Base-by-base conservation (phyloP, 2,113 vertebrate species). In the Mus pahari region DNA sequence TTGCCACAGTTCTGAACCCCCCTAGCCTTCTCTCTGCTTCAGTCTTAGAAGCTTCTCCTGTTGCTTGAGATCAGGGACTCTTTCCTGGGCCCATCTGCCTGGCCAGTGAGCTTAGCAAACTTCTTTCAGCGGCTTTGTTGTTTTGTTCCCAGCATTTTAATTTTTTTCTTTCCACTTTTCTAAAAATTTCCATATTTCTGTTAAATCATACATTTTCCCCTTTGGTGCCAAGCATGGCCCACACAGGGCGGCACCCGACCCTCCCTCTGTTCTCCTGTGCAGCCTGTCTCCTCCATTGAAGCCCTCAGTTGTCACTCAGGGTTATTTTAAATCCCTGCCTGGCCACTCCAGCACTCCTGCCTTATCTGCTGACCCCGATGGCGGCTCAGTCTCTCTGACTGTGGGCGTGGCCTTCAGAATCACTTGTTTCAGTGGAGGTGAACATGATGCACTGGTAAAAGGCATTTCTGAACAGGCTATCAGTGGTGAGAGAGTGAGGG, bases 321-420 rank as follows among this genome's bases (percentile, higher is more conserved):
- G 36, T 75, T 87, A 33, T 13, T 66, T 91, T 48, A 68, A 82
- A 81, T 74, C 91, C 81, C 95, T 86, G 64, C 70, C 24, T 42
- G 60, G 33, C 42, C 20, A 3, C 39, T 90, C 73, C 36, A 71
- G 5, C 81, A 81, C 93, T 86, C 82, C 58, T 91, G 48, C 58
- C 58, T 0, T 74, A 58, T 68, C 74, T 96, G 82, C 42, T 48
- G 82, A 68, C 58, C 71, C 28, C 91, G n/a, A 74, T 39, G 42
- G 66, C 60, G 50, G 31, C 64, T 94, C 55, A 91, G 12, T 74
- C 64, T 74, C 73, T 91, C 45, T 68, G 31, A 39, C 31, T 17
- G 16, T 45, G n/a, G n/a, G 24, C 45, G 70, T 68, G 71, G 53
- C 73, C 55, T 68, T 81, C 39, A 55, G 10, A 66, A 22, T 62